A percentile compares a stretch with the other conserved stretches of the same genome.
Evolutionary conservation across 2,888 invertebrate genomes (phyloP).

Genomic region (Dilophus febrilis): DNA sequence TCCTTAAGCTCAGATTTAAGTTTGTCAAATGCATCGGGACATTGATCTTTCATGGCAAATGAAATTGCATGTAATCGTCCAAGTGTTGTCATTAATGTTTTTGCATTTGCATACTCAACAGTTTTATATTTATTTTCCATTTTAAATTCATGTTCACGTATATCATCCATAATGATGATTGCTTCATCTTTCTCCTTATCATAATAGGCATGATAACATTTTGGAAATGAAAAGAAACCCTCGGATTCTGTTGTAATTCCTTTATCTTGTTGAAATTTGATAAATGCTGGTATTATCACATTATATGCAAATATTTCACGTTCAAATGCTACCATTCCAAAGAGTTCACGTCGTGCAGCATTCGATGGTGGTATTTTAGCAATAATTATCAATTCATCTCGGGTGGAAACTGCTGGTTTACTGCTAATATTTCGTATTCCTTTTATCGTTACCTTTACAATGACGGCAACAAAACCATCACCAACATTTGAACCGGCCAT

Average conservation of each 20-base stretch:
- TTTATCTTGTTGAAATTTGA: slow-evolving; percentile 3
- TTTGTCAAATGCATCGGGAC: slow-evolving; percentile 32
- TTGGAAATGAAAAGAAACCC: slow-evolving; percentile 3
- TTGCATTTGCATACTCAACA: slow-evolving; percentile 7
- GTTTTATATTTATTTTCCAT: slow-evolving; percentile 27
- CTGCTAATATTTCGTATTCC: not conserved
- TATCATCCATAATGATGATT: slow-evolving; percentile 30
- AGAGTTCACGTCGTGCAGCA: not conserved
- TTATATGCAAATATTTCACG: slow-evolving; percentile 3
- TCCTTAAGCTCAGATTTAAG: slow-evolving; percentile 13
- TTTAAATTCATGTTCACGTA: slow-evolving; percentile 25
- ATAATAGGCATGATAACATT: not conserved
- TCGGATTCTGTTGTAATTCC: not conserved
- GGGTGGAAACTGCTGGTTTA: not conserved
- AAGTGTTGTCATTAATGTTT: slow-evolving; percentile 33
- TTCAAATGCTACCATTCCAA: not conserved
- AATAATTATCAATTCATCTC: not conserved
- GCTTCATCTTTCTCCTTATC: slow-evolving; percentile 28
- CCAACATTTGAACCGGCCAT: slow-evolving; percentile 4
- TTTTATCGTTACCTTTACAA: not conserved
- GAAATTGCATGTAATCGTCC: slow-evolving; percentile 43
- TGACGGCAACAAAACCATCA: slow-evolving; percentile 5
- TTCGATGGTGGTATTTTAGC: slow-evolving; percentile 4
- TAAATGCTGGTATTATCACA: slow-evolving; percentile 2
- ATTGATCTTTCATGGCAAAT: slow-evolving; percentile 38